Base-by-base conservation (phyloP, 2,113 vertebrate genomes). In the Myotis davidii region DNA sequence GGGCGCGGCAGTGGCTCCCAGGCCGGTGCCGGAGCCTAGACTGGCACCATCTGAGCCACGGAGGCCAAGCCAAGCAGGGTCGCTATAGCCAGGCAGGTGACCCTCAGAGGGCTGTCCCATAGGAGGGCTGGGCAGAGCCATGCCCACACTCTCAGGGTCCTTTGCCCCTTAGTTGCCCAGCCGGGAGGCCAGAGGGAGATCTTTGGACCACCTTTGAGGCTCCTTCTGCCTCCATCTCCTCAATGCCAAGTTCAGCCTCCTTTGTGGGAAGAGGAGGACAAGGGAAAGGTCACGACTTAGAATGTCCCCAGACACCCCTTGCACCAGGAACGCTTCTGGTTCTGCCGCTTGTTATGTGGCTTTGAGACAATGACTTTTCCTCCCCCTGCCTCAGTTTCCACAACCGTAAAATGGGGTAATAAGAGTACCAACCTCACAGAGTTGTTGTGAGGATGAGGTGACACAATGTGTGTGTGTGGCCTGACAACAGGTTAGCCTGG, bases 381-480 rank as follows among this genome's bases (percentile, higher is more conserved):
- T 59, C 45, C 64, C 52, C 2, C 3, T 29, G 39, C 91, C 89
- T 93, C 90, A 77, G 77, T 82, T 42, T 91, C 69, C 69, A 73
- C 12, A 12, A 2, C 74, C 32, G 67, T 61, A 23, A 84, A 86
- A 37, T 48, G n/a, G 42, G 9, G 9, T 2, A 0, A 17, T 18
- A 21, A 42, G 32, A 67, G 67, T 6, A 27, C 34, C 29, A 5
- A 70, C 13, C 29, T 45, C 42, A 34, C 0, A 27, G 23, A 56
- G 9, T 9, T 9, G 17, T 12, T 10, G 9, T 17, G 74, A n/a
- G 25, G 64, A 16, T 1, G 21, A 7, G 56, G 9, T 1, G 9
- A 39, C 5, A 17, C 0, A 2, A 5, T 0, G 27, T 14, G 0
- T 0, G 0, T 0, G 5, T 2, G 3, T 5, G 9, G 27, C 27